These are phyloP conservation scores for Tetramorium bicarinatum DNA, from an alignment of 2,888 invertebrate species.

Conservation along the genomic window DNA sequence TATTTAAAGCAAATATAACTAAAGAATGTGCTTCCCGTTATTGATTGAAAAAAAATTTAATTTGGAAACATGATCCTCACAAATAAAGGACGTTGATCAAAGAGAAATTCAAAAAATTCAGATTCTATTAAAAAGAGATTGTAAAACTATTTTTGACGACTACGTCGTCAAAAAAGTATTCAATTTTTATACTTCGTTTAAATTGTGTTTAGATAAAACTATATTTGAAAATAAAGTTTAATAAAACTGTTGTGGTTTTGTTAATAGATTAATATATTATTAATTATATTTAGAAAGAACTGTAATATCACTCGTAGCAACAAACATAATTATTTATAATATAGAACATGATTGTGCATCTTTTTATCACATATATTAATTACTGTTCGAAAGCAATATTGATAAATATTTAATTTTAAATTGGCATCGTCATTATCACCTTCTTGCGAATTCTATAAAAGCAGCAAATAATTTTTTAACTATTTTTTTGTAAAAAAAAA, in stretches of 20 bases:
- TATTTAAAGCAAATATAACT: constrained; percentile 19
- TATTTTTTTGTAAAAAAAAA: constrained; percentile 25
- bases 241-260: background rate
- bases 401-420: constrained; percentile 14
- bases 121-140: constrained; percentile 10
- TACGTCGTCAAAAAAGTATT: background rate
- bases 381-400: background rate
- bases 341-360: background rate
- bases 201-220: background rate
- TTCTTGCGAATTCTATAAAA: constrained; percentile 15
- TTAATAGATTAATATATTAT: background rate
- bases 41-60: constrained; percentile 16
- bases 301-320: background rate
- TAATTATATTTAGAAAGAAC: background rate
- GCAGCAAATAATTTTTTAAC: background rate
- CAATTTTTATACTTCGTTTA: background rate
- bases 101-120: background rate
- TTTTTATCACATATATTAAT: constrained; percentile 2
- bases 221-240: background rate
- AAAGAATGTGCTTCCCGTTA: background rate
- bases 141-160: background rate
- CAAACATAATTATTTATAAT: background rate
- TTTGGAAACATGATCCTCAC: background rate
- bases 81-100: background rate
- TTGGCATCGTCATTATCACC: background rate